phyloP scores from a whole-genome alignment of 2,888 invertebrate species.

The Dasypolia templi region DNA sequence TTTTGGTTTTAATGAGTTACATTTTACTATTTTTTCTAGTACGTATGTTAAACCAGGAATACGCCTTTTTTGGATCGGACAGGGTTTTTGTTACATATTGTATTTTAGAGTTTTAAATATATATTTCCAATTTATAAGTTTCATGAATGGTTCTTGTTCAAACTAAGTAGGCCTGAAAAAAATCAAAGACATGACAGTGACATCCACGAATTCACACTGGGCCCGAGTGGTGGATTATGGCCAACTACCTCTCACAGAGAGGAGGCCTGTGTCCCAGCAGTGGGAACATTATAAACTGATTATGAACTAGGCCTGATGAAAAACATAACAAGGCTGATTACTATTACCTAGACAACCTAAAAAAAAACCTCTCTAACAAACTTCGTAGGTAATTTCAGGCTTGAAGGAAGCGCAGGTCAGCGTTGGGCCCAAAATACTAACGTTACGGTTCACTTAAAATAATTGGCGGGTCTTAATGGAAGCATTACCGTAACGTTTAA shows the following conservation, averaged over 20 bases:
- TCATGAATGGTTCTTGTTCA: background rate
- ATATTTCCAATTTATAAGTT: background rate
- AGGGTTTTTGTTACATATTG: too few relatives aligned
- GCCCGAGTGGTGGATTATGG: too few relatives aligned
- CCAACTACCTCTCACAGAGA: too few relatives aligned
- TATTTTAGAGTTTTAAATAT: background rate
- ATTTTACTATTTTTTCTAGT: too few relatives aligned
- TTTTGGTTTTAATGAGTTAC: too few relatives aligned
- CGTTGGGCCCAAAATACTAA: conserved; percentile 35
- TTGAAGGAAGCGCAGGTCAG: conserved; percentile 40
- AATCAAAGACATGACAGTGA: too few relatives aligned
- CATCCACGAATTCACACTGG: too few relatives aligned
- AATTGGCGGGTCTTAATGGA: conserved; percentile 52
- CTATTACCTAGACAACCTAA: background rate
- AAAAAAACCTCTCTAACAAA: conserved; percentile 5
- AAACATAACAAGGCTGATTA: background rate
- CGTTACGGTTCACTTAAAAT: conserved; percentile 51
- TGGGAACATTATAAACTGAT: too few relatives aligned
- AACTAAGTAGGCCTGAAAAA: too few relatives aligned
- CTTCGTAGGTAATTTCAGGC: conserved; percentile 42
- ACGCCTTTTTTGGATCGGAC: too few relatives aligned
- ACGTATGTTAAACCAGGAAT: too few relatives aligned
- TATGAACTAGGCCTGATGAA: background rate
- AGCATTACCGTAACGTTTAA: conserved; percentile 35
- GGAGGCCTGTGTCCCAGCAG: too few relatives aligned